phyloP scores from a whole-genome alignment of 1,140 invertebrate genomes.

The Drosophila ogumai region DNA sequence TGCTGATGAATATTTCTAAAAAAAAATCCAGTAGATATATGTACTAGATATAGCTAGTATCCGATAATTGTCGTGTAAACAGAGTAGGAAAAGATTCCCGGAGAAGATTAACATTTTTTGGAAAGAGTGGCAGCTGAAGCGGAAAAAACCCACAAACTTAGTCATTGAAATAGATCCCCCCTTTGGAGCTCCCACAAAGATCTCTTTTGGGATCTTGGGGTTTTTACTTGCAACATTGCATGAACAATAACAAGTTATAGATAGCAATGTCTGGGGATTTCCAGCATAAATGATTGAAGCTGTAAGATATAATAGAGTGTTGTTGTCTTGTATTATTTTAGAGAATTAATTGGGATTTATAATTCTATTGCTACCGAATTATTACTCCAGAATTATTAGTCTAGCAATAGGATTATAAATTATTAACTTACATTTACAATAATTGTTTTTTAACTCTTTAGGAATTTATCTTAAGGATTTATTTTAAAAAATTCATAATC shows the following conservation, averaged over 20 bases:
- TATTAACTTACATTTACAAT: no score
- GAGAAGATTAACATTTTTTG: slow-evolving; percentile 2
- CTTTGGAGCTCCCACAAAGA: not conserved
- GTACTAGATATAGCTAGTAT: not conserved
- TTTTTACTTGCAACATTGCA: slow-evolving; percentile 7
- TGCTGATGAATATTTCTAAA: not conserved
- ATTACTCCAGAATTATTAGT: no score
- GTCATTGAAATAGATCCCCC: slow-evolving; percentile 26
- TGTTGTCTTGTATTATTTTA: no score
- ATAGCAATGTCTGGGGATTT: not conserved
- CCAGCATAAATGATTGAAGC: not conserved
- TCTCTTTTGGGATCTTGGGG: not conserved
- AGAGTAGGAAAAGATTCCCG: slow-evolving; percentile 2
- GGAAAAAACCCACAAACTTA: slow-evolving; percentile 34
- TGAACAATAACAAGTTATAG: not conserved
- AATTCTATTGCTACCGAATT: no score
- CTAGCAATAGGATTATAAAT: no score
- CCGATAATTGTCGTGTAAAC: slow-evolving; percentile 33
- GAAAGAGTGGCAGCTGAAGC: slow-evolving; percentile 17
- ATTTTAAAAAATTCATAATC: no score
- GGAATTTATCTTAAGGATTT: no score
- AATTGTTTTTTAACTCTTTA: no score
- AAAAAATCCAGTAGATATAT: not conserved
- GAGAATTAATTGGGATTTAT: no score
- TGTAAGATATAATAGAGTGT: not conserved